These are phyloP conservation scores for Atethmia centrago DNA, from an alignment of 2,888 invertebrate genomes.

Conservation along the genomic window DNA sequence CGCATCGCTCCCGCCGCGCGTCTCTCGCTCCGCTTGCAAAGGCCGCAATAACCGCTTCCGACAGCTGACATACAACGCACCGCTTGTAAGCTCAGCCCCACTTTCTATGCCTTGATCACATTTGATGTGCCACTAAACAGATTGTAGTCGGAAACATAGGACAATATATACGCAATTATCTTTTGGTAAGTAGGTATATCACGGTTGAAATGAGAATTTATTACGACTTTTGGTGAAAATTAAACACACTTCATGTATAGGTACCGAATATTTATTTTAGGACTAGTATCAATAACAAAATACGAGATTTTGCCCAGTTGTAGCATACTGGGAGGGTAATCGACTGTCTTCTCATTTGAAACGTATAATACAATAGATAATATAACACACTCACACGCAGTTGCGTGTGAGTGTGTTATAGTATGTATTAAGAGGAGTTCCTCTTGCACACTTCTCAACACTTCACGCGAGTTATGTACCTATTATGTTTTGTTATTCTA, in stretches of 20 bases:
- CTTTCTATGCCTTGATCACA: constrained; percentile 31
- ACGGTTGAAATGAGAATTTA: not conserved
- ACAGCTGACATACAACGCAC: constrained; percentile 46
- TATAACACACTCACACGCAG: too few relatives aligned
- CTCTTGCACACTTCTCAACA: too few relatives aligned
- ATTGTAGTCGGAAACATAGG: not conserved
- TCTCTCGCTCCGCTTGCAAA: constrained; percentile 38
- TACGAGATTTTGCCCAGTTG: too few relatives aligned
- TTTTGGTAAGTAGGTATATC: too few relatives aligned
- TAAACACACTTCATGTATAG: not conserved
- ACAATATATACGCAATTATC: not conserved
- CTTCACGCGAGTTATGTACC: too few relatives aligned
- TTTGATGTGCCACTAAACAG: constrained; percentile 20
- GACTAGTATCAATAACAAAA: too few relatives aligned
- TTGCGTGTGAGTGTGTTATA: too few relatives aligned
- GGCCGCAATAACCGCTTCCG: constrained; percentile 50
- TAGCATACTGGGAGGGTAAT: too few relatives aligned
- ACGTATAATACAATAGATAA: too few relatives aligned
- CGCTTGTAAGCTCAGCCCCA: constrained; percentile 15
- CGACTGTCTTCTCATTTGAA: too few relatives aligned
- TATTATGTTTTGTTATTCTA: too few relatives aligned
- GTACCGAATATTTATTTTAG: not conserved
- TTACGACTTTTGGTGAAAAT: not conserved
- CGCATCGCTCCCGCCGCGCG: constrained; percentile 20
- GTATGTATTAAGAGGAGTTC: too few relatives aligned